Evolutionary conservation across 2,888 invertebrate species (phyloP), one percentile per base, ranked within the genome.

Genomic region (Elmis aenea): DNA sequence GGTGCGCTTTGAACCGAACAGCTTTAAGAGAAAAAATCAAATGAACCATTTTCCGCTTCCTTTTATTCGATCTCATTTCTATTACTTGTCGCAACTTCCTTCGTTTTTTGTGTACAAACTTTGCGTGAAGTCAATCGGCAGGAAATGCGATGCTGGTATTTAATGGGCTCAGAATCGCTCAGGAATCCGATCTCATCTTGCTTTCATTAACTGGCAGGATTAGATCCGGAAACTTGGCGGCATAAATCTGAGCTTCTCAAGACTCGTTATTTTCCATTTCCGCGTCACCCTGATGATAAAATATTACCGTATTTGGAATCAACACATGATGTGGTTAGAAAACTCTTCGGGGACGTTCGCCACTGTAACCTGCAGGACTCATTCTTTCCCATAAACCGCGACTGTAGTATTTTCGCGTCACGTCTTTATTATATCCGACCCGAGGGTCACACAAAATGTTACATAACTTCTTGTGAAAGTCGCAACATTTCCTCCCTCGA

Each of bases 401-500:
- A 51, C 54, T 51, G 55, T 57, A 58, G 58, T 61, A 66, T 66
- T 67, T 66, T 62, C 64, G 57, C 62, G 66, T 68, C 69, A 68
- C 67, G 68, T 68, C 64, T 66, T 68, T 67, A 69, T 68, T 68
- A 68, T 68, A 69, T 67, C 60, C 62, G 54, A 66, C 68, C 67
- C 64, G 48, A 43, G 66, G 61, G 67, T 51, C 55, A 55, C 58
- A 64, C 66, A 65, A 66, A 67, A 64, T 59, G 67, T 64, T 67
- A 68, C 67, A 68, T 68, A 68, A 68, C 67, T 68, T 66, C 66
- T 65, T 64, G 64, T 67, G 65, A 66, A 66, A 67, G 65, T 65
- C 63, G 56, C 58, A 59, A 62, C 64, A 58, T 52, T 56, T 52
- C 51, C 48, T 51, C 55, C 55, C 51, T 42, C 22, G 52, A 53